These are phyloP conservation scores for Drosophila athabasca DNA, from an alignment of 1,140 invertebrate genomes.

Conservation along the genomic window DNA sequence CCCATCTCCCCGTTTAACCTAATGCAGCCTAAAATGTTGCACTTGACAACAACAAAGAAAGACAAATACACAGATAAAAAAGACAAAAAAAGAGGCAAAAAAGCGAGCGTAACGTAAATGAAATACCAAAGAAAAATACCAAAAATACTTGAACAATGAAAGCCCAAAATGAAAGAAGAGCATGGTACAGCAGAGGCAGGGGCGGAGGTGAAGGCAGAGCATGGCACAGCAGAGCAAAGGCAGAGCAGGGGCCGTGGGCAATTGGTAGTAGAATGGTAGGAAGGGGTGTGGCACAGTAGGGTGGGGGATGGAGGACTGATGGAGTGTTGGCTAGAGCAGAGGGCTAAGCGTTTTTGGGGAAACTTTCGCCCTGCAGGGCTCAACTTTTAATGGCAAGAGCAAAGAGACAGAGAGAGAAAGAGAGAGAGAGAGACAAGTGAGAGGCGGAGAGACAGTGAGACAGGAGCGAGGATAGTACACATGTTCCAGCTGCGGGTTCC, in stretches of 20 bases:
- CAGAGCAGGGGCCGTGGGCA: not conserved
- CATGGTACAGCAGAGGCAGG: no score
- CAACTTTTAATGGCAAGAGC: conserved; percentile 79
- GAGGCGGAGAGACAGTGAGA: not conserved
- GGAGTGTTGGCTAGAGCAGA: conserved; percentile 28
- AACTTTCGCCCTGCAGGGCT: conserved; percentile 64
- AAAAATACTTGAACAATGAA: conserved; percentile 66
- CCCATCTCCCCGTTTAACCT: not conserved
- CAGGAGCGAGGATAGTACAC: conserved; percentile 57
- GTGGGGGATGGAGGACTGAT: not conserved
- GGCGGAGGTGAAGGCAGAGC: not conserved
- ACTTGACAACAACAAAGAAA: conserved; percentile 51
- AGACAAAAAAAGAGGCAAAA: conserved; percentile 41
- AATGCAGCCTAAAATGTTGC: conserved; percentile 62
- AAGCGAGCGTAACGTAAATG: conserved; percentile 55
- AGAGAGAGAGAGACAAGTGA: conserved; percentile 46
- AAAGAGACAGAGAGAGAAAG: conserved; percentile 55
- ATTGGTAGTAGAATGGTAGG: not conserved
- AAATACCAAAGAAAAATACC: conserved; percentile 75
- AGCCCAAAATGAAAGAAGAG: conserved; percentile 5
- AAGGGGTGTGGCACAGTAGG: not conserved
- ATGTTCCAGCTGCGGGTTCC: conserved; percentile 71
- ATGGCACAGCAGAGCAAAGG: no score
- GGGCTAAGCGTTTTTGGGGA: conserved; percentile 39
- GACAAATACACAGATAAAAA: conserved; percentile 32